phyloP scores from a whole-genome alignment of 2,888 invertebrate genomes.

The Macrosoma leucophasiata region DNA sequence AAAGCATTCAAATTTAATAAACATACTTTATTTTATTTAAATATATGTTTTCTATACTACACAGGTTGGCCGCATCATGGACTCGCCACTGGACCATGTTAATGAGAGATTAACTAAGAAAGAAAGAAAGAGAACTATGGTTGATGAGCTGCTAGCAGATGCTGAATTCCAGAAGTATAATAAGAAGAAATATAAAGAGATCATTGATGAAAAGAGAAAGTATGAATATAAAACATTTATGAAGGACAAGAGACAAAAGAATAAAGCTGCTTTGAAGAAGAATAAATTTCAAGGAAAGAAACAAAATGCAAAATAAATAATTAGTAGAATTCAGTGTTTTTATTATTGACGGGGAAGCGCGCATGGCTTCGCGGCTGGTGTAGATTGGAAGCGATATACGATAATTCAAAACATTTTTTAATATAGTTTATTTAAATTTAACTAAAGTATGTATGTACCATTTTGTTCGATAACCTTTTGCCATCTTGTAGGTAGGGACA shows the following conservation, averaged over 20 bases:
- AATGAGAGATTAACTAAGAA: constrained; percentile 88
- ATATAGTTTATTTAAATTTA: no score
- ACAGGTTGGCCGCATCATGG: constrained; percentile 89
- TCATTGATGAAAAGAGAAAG: constrained; percentile 81
- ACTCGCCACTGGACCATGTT: constrained; percentile 91
- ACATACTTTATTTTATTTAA: no score
- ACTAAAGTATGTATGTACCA: no score
- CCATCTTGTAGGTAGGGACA: no score
- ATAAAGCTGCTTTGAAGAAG: constrained; percentile 65
- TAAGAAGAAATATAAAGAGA: constrained; percentile 86
- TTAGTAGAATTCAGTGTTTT: no score
- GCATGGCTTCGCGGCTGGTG: no score
- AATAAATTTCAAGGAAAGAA: constrained; percentile 51
- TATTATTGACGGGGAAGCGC: no score
- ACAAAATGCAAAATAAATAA: constrained; percentile 33
- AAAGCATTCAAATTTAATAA: no score
- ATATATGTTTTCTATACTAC: no score
- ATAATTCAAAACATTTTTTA: no score
- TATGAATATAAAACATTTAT: constrained; percentile 83
- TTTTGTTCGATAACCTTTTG: no score
- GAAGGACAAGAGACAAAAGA: constrained; percentile 82
- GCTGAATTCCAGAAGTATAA: constrained; percentile 88
- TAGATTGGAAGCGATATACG: no score
- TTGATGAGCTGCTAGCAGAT: constrained; percentile 94
- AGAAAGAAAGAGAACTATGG: constrained; percentile 90